phyloP scores from a whole-genome alignment of 2,113 vertebrate species.

The Malaclemys terrapin region DNA sequence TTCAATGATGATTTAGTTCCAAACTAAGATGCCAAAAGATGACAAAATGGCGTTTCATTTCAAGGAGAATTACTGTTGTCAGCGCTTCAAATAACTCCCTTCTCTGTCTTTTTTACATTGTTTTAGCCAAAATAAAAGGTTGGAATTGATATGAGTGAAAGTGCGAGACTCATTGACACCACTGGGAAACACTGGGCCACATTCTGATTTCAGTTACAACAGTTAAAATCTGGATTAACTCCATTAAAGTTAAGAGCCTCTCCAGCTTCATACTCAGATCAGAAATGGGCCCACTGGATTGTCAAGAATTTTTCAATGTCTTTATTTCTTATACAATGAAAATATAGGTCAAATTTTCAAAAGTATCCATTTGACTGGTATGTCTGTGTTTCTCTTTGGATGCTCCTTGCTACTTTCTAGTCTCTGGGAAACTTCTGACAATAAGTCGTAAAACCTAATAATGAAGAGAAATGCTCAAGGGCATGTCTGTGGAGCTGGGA shows the following conservation, averaged over 20 bases:
- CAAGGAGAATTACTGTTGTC: background rate
- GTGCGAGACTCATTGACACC: background rate
- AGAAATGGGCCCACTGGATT: background rate
- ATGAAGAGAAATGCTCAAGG: background rate
- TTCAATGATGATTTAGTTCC: background rate
- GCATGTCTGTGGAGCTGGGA: background rate
- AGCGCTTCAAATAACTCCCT: background rate
- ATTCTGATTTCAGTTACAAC: background rate
- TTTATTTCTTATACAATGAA: background rate
- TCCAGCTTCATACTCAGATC: background rate
- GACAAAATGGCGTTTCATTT: background rate
- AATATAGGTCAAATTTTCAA: background rate
- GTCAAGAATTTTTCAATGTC: background rate
- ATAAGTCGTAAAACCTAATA: background rate
- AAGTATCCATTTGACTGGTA: too few relatives aligned
- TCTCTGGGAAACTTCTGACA: background rate
- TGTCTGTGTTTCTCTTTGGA: fast-evolving
- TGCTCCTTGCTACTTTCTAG: background rate
- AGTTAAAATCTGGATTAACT: background rate
- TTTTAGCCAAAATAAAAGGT: background rate
- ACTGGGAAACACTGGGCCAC: background rate
- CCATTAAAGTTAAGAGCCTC: background rate
- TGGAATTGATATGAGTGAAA: background rate
- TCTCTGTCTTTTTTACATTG: background rate
- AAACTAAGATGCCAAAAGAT: background rate